Evolutionary conservation across 2,888 invertebrate genomes (phyloP), one percentile per base, ranked within the genome.

Genomic region (Plutella xylostella): DNA sequence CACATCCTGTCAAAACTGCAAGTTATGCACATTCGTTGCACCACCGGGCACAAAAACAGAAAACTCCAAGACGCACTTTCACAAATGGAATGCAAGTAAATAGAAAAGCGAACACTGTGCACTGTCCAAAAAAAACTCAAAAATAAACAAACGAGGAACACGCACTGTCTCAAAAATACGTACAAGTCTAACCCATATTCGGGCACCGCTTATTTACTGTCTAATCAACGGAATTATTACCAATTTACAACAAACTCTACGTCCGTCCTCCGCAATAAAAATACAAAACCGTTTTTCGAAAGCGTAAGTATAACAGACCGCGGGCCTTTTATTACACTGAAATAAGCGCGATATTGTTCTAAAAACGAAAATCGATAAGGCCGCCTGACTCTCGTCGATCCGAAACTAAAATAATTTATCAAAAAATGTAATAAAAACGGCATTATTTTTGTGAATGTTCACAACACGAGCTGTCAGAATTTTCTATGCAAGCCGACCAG

Each of bases 371-470:
- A 82, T 78, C 80, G 80, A 82, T 80, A 75, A 73, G 72, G 69
- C 72, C 73, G 76, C 68, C 66, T 65, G 63, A 63, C 63, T 63
- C 67, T 64, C 65, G 66, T 68, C 67, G 72, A 68, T 70, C 69
- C 68, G 65, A 74, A 80, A 77, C 73, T 78, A 74, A 69, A 74
- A 80, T 76, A 75, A 79, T 82, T 82, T 79, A 82, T 80, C 82
- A 80, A 83, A 83, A 83, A 79, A 78, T 82, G 70, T 80, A 83
- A 80, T 83, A 83, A 79, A 82, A 82, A 80, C 78, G 76, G 76
- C 82, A 84, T 83, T 76, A 82, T 82, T 80, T 76, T 72, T 65
- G 70, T 76, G 74, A 76, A n/a, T n/a, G n/a, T n/a, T n/a, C 77
- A 68, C 74, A 65, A 15, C 18, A 22, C 63, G 70, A 77, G 63